These are phyloP conservation scores for Clarias batrachus DNA, from an alignment of 2,113 vertebrate species.

Conservation along the genomic window DNA sequence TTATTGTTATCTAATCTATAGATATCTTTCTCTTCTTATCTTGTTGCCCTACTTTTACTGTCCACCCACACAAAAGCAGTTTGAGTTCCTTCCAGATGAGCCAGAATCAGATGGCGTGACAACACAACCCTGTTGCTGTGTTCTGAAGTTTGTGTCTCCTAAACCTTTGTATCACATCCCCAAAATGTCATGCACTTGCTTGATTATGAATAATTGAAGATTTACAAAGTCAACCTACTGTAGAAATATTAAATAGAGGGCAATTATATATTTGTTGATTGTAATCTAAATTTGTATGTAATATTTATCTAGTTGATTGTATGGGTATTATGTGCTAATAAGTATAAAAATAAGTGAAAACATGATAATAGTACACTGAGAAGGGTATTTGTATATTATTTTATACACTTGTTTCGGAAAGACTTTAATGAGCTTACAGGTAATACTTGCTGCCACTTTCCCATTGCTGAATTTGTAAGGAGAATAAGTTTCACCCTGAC, in stretches of 20 bases:
- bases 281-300: neutral
- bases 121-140: constrained; percentile 2
- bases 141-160: neutral
- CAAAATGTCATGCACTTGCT: neutral
- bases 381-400: neutral
- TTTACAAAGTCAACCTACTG: neutral
- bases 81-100: constrained; percentile 53
- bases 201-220: neutral
- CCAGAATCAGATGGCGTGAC: constrained; percentile 9
- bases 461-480: neutral
- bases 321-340: neutral
- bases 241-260: neutral
- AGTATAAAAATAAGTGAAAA: neutral
- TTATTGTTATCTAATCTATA: constrained; percentile 43
- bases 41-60: constrained; percentile 63
- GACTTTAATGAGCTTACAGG: neutral
- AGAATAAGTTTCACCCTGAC: neutral
- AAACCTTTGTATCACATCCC: neutral
- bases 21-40: constrained; percentile 47
- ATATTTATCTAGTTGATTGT: neutral
- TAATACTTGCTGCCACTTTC: neutral
- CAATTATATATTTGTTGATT: neutral
- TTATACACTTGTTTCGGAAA: neutral
- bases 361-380: neutral
- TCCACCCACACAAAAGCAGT: constrained; percentile 71